Percentiles rank a stretch among this genome's conserved stretches.
Conservation (phyloP, 2,113 vertebrate species). For the Pagrus major region DNA sequence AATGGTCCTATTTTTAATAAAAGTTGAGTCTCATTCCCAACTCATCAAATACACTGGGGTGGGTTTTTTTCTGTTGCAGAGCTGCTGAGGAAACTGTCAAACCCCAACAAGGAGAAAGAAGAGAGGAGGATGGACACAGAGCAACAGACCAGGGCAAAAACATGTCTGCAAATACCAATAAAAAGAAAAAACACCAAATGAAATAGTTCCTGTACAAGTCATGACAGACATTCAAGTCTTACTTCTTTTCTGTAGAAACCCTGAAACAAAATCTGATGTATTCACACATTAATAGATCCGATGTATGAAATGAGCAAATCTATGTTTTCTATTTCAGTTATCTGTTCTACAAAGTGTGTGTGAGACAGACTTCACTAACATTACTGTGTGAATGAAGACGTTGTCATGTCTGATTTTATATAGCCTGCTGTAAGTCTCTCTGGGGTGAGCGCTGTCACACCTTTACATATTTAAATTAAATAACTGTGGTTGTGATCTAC, state of each 20-base stretch:
- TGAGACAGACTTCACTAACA: too few relatives aligned
- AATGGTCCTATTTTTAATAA: too few relatives aligned
- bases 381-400: too few relatives aligned
- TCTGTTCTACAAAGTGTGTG: neutral
- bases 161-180: constrained; percentile 33
- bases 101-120: constrained; percentile 62
- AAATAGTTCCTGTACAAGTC: neutral
- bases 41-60: too few relatives aligned
- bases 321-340: neutral
- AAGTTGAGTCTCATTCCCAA: too few relatives aligned
- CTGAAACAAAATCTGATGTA: neutral
- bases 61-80: constrained; percentile 55
- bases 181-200: neutral
- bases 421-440: too few relatives aligned
- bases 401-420: too few relatives aligned
- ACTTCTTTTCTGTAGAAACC: neutral
- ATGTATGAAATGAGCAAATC: neutral
- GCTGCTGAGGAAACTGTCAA: constrained; percentile 75
- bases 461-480: too few relatives aligned
- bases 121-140: constrained; percentile 48
- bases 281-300: neutral
- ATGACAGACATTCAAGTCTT: neutral
- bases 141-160: constrained; percentile 51
- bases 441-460: too few relatives aligned
- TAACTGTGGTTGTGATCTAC: too few relatives aligned